Evolutionary conservation across 2,797 vertebrate genomes (phyloP).

Genomic region (Pristis pectinata): DNA sequence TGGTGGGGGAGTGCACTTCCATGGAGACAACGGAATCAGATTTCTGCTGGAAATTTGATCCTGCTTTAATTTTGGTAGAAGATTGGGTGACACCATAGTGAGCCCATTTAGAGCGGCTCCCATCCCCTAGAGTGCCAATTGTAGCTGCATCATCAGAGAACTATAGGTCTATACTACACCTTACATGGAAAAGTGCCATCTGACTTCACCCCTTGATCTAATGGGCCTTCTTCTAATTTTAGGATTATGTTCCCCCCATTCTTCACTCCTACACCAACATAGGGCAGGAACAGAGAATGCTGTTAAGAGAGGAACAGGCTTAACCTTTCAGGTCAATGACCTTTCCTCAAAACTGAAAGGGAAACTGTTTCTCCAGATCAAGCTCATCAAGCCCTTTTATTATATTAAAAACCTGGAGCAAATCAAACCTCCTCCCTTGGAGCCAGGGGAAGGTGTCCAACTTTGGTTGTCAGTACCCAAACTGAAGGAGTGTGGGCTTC

Average conservation of each 20-base stretch:
- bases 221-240: neutral
- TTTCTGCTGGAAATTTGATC: neutral
- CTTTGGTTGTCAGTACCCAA: too few relatives aligned
- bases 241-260: neutral
- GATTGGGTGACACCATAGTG: neutral
- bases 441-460: too few relatives aligned
- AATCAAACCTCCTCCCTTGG: too few relatives aligned
- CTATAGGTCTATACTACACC: neutral
- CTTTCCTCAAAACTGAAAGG: too few relatives aligned
- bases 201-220: neutral
- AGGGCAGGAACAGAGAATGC: too few relatives aligned
- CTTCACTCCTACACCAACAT: neutral
- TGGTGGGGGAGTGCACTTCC: neutral
- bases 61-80: neutral
- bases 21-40: neutral
- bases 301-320: too few relatives aligned
- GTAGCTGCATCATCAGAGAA: neutral
- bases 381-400: neutral
- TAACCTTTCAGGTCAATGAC: too few relatives aligned
- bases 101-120: too few relatives aligned
- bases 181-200: neutral
- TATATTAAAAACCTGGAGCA: neutral
- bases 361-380: neutral
- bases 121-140: neutral
- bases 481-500: too few relatives aligned